Conservation (phyloP, 2,113 vertebrate species). For the Grammomys dolichurus region DNA sequence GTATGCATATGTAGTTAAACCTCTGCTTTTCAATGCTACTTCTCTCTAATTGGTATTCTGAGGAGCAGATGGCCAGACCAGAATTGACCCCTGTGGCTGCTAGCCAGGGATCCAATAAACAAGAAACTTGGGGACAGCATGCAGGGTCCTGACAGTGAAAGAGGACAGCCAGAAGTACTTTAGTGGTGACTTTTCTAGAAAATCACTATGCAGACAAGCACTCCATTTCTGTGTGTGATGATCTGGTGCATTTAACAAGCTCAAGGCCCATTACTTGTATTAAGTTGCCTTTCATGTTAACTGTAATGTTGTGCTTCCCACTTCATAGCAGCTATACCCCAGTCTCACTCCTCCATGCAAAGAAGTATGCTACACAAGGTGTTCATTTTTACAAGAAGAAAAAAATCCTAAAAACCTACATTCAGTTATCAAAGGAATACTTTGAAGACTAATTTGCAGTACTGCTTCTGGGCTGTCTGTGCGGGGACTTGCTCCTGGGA, state of each 20-base stretch:
- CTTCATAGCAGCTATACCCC: not conserved
- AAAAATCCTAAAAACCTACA: not conserved
- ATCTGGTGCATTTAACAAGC: not conserved
- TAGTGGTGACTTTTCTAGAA: not conserved
- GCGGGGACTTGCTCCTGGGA: slow-evolving; percentile 42
- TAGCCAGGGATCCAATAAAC: rapidly evolving
- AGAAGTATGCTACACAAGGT: not conserved
- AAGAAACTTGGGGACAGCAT: rapidly evolving
- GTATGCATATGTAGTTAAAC: not conserved
- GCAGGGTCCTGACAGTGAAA: not conserved
- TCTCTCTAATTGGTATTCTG: not conserved
- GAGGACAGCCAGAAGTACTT: not conserved
- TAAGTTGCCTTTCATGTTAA: not conserved
- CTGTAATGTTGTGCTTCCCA: not conserved
- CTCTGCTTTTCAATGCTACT: not conserved
- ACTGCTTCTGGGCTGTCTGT: slow-evolving; percentile 22
- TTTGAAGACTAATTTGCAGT: not conserved
- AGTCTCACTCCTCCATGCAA: not conserved
- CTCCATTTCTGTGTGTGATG: not conserved
- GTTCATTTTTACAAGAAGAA: not conserved
- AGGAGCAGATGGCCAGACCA: not conserved
- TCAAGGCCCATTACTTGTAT: not conserved
- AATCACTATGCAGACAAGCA: not conserved
- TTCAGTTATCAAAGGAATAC: not conserved
- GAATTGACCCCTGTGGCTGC: not conserved